These are phyloP conservation scores for Pterocles burchelli DNA, from an alignment of 2,113 vertebrate genomes.

Conservation along the genomic window DNA sequence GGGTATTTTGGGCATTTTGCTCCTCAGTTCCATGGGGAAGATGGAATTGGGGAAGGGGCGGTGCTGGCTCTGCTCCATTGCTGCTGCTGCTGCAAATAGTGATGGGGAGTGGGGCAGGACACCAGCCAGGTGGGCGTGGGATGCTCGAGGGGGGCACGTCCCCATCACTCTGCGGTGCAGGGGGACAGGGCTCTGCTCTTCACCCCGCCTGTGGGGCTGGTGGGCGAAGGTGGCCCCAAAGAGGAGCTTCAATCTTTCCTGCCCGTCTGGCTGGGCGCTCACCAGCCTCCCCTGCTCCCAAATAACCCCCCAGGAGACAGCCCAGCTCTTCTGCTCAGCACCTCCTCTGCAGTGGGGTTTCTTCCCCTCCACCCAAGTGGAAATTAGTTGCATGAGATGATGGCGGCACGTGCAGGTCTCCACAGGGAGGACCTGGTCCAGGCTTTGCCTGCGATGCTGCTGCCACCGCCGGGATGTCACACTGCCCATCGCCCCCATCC, in stretches of 20 bases:
- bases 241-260: accelerated
- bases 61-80: neutral
- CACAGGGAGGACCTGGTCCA: accelerated
- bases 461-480: neutral
- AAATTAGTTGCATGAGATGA: neutral
- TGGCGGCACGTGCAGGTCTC: neutral
- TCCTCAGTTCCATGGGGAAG: accelerated
- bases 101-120: neutral
- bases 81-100: neutral
- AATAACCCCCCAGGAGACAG: accelerated
- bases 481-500: neutral
- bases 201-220: too few species aligned
- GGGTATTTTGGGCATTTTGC: accelerated
- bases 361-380: neutral
- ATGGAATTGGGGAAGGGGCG: accelerated
- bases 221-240: neutral
- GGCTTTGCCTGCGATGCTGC: neutral
- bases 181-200: too few species aligned
- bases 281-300: neutral
- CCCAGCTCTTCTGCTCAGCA: neutral
- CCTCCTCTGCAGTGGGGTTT: neutral
- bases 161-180: too few species aligned
- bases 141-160: too few species aligned
- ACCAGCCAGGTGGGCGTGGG: too few species aligned
- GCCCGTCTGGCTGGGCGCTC: neutral